Percentiles rank a stretch among this genome's conserved stretches.
Evolutionary conservation across 2,888 invertebrate species (phyloP).

Genomic region (Oligia strigilis): DNA sequence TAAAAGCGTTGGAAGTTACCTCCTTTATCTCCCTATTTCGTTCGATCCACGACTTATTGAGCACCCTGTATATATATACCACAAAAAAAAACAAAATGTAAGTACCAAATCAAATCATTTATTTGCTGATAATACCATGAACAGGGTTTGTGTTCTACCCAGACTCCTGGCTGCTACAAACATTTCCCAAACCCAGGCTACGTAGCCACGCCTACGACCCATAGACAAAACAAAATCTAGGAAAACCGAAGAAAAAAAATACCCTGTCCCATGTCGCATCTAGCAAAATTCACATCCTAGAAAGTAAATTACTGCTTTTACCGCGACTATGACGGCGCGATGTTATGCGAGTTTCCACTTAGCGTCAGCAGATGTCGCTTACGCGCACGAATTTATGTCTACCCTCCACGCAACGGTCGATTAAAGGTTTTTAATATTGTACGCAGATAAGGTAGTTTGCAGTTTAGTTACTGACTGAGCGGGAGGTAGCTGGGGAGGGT

Average conservation of each 20-base stretch:
- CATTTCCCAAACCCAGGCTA: background rate
- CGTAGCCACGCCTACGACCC: background rate
- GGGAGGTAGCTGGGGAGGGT: background rate
- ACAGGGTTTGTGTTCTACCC: background rate
- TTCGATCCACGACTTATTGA: too few species aligned
- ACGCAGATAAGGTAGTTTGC: conserved; percentile 37
- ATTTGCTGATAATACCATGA: background rate
- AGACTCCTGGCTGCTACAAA: background rate
- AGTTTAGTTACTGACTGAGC: background rate
- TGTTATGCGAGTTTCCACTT: conserved; percentile 70
- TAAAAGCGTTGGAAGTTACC: too few species aligned
- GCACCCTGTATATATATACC: too few species aligned
- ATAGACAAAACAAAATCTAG: background rate
- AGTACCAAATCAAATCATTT: too few species aligned
- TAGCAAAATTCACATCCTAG: conserved; percentile 7
- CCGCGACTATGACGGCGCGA: conserved; percentile 45
- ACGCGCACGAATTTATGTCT: conserved; percentile 53
- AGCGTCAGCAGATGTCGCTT: conserved; percentile 66
- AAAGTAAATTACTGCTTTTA: conserved; percentile 64
- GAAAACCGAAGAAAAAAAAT: background rate
- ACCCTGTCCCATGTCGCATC: conserved; percentile 13
- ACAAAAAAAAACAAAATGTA: too few species aligned
- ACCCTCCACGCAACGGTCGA: conserved; percentile 40
- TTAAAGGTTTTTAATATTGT: conserved; percentile 55
- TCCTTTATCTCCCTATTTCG: too few species aligned